These are phyloP conservation scores for Camelus bactrianus DNA, from an alignment of 2,113 vertebrate species.

Conservation along the genomic window DNA sequence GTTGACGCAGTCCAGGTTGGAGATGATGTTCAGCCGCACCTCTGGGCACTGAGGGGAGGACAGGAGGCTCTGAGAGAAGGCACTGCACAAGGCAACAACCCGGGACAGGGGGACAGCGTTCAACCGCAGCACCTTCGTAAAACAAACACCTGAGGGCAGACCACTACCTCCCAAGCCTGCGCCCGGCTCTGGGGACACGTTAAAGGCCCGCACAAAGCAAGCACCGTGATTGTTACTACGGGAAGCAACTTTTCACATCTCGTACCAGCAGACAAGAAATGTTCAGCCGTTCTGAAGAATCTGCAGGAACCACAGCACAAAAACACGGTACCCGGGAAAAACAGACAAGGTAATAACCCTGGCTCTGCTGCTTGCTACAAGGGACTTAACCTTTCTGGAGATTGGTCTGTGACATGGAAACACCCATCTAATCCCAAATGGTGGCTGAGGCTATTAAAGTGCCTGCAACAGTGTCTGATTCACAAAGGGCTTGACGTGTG, in stretches of 20 bases:
- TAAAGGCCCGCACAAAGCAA: background rate
- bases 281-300: background rate
- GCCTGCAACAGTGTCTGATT: background rate
- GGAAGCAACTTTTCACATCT: background rate
- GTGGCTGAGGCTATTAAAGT: background rate
- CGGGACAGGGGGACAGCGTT: no score
- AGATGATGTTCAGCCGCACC: conserved; percentile 88
- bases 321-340: background rate
- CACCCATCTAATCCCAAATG: background rate
- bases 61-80: background rate
- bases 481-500: background rate
- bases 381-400: background rate
- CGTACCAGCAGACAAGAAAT: background rate
- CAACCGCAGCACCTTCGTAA: accelerated
- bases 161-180: background rate
- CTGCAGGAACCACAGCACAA: background rate
- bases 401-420: background rate
- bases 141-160: background rate
- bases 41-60: conserved; percentile 83
- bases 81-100: accelerated
- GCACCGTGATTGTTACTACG: background rate
- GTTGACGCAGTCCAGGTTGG: conserved; percentile 89
- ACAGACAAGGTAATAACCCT: background rate
- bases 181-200: accelerated
- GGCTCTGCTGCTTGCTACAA: background rate